Evolutionary conservation across 2,797 vertebrate species (phyloP).

Genomic region (Agapornis canus): DNA sequence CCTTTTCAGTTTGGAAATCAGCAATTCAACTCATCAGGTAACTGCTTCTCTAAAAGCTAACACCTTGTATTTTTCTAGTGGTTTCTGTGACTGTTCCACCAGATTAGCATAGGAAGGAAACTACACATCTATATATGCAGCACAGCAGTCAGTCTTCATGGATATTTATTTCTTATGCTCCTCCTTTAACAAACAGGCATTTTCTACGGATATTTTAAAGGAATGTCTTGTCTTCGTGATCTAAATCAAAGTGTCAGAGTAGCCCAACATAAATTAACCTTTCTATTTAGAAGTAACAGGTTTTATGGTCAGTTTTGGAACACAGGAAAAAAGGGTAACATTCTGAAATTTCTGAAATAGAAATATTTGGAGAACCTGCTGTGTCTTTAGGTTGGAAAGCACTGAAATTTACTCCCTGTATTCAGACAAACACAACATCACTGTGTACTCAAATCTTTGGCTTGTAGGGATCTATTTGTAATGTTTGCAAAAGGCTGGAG

Average conservation of each 20-base stretch:
- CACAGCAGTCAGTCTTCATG: background rate
- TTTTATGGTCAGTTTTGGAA: background rate
- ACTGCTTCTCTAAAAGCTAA: slow-evolving; percentile 11
- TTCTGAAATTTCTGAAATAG: background rate
- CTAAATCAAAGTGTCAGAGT: background rate
- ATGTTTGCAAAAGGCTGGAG: background rate
- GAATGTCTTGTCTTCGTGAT: background rate
- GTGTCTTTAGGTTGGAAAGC: background rate
- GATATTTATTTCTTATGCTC: background rate
- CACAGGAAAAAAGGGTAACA: background rate
- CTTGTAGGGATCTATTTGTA: fast-evolving
- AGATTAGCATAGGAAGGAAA: background rate
- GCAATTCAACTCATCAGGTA: slow-evolving; percentile 60
- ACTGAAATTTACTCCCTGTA: background rate
- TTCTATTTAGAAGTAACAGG: background rate
- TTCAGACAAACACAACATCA: background rate
- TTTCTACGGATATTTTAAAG: background rate
- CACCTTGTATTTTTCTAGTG: background rate
- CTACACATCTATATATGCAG: background rate
- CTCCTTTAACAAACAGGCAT: background rate
- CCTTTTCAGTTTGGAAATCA: slow-evolving; percentile 78
- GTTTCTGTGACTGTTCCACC: background rate
- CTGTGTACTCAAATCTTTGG: background rate
- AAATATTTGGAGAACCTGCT: background rate
- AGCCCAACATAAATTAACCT: background rate